Base-by-base conservation (phyloP, 2,888 invertebrate species). In the Morpho deidamia region DNA sequence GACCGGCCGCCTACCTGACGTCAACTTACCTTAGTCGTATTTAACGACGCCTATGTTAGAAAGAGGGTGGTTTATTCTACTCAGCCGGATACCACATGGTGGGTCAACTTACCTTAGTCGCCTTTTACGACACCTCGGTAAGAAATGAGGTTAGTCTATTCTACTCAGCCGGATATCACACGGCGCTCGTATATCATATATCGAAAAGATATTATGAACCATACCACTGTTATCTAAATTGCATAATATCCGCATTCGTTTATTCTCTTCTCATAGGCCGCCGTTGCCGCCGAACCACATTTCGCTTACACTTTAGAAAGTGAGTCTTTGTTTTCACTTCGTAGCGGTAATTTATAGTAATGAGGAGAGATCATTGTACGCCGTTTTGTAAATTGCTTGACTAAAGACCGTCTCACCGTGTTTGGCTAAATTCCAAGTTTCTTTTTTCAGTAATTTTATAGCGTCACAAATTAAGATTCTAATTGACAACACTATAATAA, bases 251-350 rank as follows among this genome's bases (percentile, higher is more conserved):
- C 80, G 78, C 78, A 74, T 78, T 76, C 72, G 67, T 74, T 71
- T 73, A 71, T 71, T 69, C 67, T 69, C 67, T 70, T 49, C 42
- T 49, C 42, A 49, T 49, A 49, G 49, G 49, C 35, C 49, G 48
- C 48, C 32, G n/a, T 41, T 32, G 48, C 40, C 57, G 64, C 60
- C 56, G 59, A 74, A 71, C 71, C 69, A 77, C 74, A 79, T 78
- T 77, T 78, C 72, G 76, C 78, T 74, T 76, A 76, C 78, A 76
- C 74, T 79, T 78, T 85, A 81, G 87, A 86, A 86, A 88, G 86
- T 64, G 74, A 82, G 66, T 78, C 81, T 83, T 87, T 86, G 83
- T 86, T 86, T 86, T 85, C 84, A 83, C 84, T 84, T 66, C 64
- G 70, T 65, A 70, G 67, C 74, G 62, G 75, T 80, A 82, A 82